Conservation (phyloP, 1,140 invertebrate genomes). For the Mizuhopecten yessoensis region DNA sequence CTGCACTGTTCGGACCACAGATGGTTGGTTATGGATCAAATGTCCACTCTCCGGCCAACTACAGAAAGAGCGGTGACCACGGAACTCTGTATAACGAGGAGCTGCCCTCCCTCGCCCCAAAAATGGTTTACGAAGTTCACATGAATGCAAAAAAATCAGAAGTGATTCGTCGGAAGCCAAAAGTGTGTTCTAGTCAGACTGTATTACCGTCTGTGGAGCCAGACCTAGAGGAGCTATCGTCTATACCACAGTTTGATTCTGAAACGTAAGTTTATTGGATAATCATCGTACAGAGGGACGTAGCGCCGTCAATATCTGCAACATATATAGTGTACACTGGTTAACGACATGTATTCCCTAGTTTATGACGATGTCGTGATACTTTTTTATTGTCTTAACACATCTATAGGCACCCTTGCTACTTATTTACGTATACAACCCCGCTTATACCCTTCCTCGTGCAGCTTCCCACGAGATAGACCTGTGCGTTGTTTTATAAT, state of each 20-base stretch:
- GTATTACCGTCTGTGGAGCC: neutral
- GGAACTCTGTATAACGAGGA: slow-evolving; percentile 58
- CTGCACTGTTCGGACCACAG: slow-evolving; percentile 83
- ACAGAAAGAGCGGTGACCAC: slow-evolving; percentile 76
- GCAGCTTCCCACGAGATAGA: too few species aligned
- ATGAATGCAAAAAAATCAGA: neutral
- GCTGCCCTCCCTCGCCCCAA: slow-evolving; percentile 7
- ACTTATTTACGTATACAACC: too few species aligned
- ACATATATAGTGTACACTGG: too few species aligned
- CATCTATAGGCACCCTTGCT: too few species aligned
- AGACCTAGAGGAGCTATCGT: neutral
- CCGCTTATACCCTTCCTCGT: too few species aligned
- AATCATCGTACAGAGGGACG: too few species aligned
- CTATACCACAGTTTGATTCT: neutral
- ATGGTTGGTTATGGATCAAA: slow-evolving; percentile 94
- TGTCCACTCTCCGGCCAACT: slow-evolving; percentile 93
- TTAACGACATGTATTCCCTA: too few species aligned
- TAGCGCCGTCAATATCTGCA: too few species aligned
- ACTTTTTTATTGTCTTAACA: too few species aligned
- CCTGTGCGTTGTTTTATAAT: too few species aligned
- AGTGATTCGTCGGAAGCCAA: neutral
- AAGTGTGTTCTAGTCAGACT: neutral
- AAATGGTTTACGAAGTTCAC: slow-evolving; percentile 48
- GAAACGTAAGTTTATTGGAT: neutral
- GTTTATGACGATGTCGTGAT: too few species aligned